Conservation (phyloP, 2,113 vertebrate genomes). For the Columba livia region DNA sequence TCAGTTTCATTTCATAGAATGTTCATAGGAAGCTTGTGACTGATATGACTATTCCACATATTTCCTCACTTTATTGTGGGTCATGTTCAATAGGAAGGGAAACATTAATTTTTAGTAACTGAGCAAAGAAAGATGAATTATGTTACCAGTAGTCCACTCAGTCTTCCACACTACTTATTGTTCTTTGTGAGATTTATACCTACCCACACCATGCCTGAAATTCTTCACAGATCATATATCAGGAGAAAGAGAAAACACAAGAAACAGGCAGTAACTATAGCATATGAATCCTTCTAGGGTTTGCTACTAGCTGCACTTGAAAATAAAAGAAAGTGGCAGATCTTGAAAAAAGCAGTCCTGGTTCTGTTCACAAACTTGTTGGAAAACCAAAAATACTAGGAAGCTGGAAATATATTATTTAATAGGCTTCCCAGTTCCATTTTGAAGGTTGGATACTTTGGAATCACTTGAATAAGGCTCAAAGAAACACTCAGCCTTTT, state of each 20-base stretch:
- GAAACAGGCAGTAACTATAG: fast-evolving
- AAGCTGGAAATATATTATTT: not conserved
- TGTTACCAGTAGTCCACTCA: not conserved
- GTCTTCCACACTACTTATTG: not conserved
- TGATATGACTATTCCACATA: not conserved
- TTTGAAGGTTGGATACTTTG: not conserved
- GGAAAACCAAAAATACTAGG: not conserved
- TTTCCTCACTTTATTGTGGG: not conserved
- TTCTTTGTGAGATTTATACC: not conserved
- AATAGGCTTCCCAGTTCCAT: not conserved
- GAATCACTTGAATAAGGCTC: not conserved
- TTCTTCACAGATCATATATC: not conserved
- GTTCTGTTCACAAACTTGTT: not conserved
- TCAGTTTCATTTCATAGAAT: not conserved
- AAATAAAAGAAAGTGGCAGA: not conserved
- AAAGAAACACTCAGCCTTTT: not conserved
- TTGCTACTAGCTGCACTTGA: not conserved
- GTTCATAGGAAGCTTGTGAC: not conserved
- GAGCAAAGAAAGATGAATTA: not conserved
- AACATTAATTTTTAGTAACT: not conserved
- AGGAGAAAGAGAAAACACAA: not conserved
- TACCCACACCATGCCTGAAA: not conserved
- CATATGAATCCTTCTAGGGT: not conserved
- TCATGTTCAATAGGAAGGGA: not conserved
- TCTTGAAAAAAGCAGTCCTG: not conserved